These are phyloP conservation scores for Entelurus aequoreus DNA, from an alignment of 2,113 vertebrate genomes.

Conservation along the genomic window DNA sequence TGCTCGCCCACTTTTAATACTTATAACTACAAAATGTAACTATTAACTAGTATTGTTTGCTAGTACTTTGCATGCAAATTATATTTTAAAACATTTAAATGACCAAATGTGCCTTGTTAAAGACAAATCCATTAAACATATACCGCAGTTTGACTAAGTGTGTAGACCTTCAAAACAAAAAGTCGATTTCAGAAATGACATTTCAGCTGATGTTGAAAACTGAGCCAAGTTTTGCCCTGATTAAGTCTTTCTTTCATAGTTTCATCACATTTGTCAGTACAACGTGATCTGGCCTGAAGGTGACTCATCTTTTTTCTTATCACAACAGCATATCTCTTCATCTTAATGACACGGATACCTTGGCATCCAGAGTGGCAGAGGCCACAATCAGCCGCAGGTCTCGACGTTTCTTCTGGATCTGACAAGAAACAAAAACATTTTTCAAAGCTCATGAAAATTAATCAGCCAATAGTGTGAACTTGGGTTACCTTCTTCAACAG, in stretches of 20 bases:
- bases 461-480: not conserved
- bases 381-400: conserved; percentile 92
- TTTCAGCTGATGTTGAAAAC: conserved; percentile 35
- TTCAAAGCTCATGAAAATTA: not conserved
- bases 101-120: too few species aligned
- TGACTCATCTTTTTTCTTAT: conserved; percentile 25
- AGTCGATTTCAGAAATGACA: conserved; percentile 31
- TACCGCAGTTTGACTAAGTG: not conserved
- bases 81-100: too few species aligned
- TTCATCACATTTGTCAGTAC: conserved; percentile 37
- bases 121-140: not conserved
- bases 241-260: conserved; percentile 44
- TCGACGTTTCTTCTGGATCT: conserved; percentile 95
- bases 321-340: conserved; percentile 37
- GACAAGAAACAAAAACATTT: not conserved
- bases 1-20: not conserved
- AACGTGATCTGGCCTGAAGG: conserved; percentile 33
- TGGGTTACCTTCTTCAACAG: conserved; percentile 91
- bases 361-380: conserved; percentile 96
- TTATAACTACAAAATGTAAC: too few species aligned
- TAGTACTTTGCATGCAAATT: too few species aligned
- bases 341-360: conserved; percentile 75
- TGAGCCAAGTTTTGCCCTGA: conserved; percentile 25
- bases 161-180: conserved; percentile 7
- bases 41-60: too few species aligned